phyloP scores from a whole-genome alignment of 1,140 invertebrate genomes.

The Drosophila lacteicornis region DNA sequence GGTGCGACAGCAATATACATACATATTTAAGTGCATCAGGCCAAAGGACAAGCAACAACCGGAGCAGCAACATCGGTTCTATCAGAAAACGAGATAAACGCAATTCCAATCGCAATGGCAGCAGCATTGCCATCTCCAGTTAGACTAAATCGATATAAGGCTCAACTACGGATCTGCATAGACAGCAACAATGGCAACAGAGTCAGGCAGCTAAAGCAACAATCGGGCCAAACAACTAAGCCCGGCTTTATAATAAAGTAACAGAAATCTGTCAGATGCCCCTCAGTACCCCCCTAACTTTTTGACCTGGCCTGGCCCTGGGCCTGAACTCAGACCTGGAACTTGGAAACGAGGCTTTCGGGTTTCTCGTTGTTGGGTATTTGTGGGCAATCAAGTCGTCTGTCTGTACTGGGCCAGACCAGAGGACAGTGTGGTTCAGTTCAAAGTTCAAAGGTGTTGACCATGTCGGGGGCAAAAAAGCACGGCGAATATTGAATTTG shows the following conservation, averaged over 20 bases:
- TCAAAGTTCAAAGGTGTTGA: constrained; percentile 78
- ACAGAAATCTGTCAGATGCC: constrained; percentile 68
- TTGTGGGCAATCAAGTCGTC: constrained; percentile 54
- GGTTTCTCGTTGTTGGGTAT: constrained; percentile 46
- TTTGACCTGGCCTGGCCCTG: constrained; percentile 28
- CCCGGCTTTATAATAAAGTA: constrained; percentile 78
- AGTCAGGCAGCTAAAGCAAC: constrained; percentile 13
- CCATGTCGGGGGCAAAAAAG: constrained; percentile 60
- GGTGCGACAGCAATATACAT: background rate
- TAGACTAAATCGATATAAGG: constrained; percentile 12
- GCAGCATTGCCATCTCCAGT: background rate
- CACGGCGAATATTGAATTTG: constrained; percentile 76
- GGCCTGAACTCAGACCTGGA: constrained; percentile 12
- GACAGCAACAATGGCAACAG: constrained; percentile 18
- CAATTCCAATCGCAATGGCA: constrained; percentile 21
- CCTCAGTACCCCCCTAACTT: constrained; percentile 12
- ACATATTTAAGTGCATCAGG: background rate
- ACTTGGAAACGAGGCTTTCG: constrained; percentile 54
- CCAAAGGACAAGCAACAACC: constrained; percentile 1
- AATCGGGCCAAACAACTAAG: constrained; percentile 64
- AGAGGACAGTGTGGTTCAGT: constrained; percentile 4
- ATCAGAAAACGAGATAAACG: constrained; percentile 1
- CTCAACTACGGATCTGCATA: constrained; percentile 17
- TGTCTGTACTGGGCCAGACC: constrained; percentile 25
- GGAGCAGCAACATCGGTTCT: background rate